phyloP scores from a whole-genome alignment of 2,113 vertebrate species.

The Colossoma macropomum region DNA sequence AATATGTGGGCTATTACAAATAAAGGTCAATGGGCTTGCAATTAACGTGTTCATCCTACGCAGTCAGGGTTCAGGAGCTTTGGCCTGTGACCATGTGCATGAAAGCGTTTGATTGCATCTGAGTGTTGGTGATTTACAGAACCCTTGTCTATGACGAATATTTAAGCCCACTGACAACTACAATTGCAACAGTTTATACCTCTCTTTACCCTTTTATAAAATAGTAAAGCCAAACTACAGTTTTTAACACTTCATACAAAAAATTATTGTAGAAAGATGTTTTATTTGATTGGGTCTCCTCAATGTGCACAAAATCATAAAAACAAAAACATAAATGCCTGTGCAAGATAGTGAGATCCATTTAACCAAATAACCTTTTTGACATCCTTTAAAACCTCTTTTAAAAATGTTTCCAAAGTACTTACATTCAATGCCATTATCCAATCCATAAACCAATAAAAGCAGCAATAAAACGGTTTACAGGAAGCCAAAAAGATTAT shows the following conservation, averaged over 20 bases:
- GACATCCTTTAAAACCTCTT: too few relatives aligned
- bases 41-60: conserved; percentile 21
- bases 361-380: too few relatives aligned
- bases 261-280: too few relatives aligned
- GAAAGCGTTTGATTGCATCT: not conserved
- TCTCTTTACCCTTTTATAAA: not conserved
- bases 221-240: too few relatives aligned
- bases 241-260: too few relatives aligned
- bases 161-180: not conserved
- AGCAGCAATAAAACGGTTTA: not conserved
- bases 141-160: not conserved
- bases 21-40: conserved; percentile 43
- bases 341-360: too few relatives aligned
- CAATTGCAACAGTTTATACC: not conserved
- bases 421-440: not conserved
- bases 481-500: not conserved
- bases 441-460: not conserved
- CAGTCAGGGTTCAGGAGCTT: not conserved
- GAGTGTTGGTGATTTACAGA: not conserved
- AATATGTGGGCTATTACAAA: conserved; percentile 29
- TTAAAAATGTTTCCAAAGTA: not conserved
- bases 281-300: too few relatives aligned
- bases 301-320: too few relatives aligned
- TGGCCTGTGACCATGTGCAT: not conserved
- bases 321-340: too few relatives aligned